These are phyloP conservation scores for Montipora efflorescens DNA, from an alignment of 64 coral and sea anemone species.

Conservation along the genomic window DNA sequence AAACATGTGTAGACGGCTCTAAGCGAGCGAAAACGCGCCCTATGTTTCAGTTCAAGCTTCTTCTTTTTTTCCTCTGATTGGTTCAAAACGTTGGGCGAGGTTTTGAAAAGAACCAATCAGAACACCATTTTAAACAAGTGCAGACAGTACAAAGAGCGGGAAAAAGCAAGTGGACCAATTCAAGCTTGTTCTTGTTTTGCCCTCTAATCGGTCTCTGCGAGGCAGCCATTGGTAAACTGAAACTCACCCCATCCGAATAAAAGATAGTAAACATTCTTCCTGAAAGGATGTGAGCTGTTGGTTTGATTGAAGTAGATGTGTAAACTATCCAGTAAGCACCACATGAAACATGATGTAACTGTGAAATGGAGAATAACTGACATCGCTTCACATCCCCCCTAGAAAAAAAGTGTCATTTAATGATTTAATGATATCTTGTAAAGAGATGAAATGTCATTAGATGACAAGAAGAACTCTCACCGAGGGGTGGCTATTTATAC, in stretches of 20 bases:
- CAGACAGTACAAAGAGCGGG: no score
- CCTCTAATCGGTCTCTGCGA: no score
- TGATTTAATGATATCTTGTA: no score
- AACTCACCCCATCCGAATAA: constrained; percentile 87
- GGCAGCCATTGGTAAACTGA: no score
- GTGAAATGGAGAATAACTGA: constrained; percentile 79
- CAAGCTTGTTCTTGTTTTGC: no score
- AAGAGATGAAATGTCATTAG: no score
- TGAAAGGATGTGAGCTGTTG: constrained; percentile 78
- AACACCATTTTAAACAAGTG: no score
- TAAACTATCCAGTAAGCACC: constrained; percentile 85
- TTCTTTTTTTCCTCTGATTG: background rate
- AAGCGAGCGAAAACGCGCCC: no score
- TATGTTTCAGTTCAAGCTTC: background rate
- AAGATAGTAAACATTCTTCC: constrained; percentile 71
- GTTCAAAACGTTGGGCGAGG: background rate
- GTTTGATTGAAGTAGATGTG: constrained; percentile 83
- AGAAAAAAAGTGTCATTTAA: background rate
- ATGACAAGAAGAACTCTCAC: no score
- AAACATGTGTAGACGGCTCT: no score
- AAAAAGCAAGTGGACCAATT: no score
- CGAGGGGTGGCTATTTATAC: no score
- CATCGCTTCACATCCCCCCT: constrained; percentile 82
- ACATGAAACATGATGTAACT: constrained; percentile 77
- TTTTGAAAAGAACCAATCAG: background rate